Conservation (phyloP, 2,888 invertebrate species). For the Drosophila longiperda region DNA sequence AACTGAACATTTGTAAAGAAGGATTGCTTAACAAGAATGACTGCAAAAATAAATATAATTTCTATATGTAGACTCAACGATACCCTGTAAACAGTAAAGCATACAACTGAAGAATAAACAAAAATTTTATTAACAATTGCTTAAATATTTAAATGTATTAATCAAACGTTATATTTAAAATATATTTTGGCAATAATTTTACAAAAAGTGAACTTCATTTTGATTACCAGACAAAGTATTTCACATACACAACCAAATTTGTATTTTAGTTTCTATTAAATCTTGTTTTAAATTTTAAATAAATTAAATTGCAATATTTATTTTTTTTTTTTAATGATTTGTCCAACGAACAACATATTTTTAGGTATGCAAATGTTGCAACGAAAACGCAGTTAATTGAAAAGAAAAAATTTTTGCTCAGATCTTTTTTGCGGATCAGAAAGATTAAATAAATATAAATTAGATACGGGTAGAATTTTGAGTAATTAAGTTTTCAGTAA, state of each 20-base stretch:
- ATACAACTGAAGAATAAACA: neutral
- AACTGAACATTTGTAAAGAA: neutral
- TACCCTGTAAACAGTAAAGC: neutral
- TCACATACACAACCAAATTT: neutral
- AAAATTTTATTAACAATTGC: neutral
- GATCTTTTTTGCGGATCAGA: neutral
- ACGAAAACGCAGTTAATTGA: neutral
- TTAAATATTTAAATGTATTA: neutral
- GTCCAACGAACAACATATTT: neutral
- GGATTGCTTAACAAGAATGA: neutral
- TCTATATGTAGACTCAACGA: neutral
- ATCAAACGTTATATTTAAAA: neutral
- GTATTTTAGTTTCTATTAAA: neutral
- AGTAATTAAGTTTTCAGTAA: constrained; percentile 5
- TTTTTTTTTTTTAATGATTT: neutral
- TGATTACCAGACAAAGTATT: neutral
- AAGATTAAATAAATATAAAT: constrained; percentile 23
- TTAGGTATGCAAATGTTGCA: neutral
- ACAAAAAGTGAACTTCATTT: neutral
- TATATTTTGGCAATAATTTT: neutral
- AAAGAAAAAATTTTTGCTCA: neutral
- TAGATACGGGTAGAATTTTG: constrained; percentile 1
- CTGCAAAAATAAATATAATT: neutral
- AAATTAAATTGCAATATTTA: neutral
- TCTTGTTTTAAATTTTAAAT: neutral